Evolutionary conservation across 2,113 vertebrate genomes (phyloP).

Genomic region (Rafetus swinhoei): DNA sequence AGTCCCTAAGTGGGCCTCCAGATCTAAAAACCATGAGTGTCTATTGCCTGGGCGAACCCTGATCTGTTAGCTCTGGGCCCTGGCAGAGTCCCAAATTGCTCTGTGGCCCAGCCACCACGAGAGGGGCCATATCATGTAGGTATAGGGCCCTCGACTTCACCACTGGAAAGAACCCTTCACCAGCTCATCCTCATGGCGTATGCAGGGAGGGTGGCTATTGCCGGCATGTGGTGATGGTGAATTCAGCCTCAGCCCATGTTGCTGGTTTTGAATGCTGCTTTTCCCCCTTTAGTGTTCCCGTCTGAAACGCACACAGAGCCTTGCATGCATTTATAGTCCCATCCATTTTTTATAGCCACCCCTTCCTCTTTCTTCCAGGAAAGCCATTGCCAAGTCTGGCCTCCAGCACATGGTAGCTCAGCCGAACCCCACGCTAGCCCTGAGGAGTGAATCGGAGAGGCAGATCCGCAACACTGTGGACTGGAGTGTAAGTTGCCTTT

Average conservation of each 20-base stretch:
- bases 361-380: conserved; percentile 81
- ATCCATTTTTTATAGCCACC: conserved; percentile 15
- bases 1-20: neutral
- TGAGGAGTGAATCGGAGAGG: conserved; percentile 81
- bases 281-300: neutral
- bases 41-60: neutral
- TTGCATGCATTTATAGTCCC: neutral
- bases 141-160: neutral
- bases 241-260: neutral
- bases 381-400: conserved; percentile 94
- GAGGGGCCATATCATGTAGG: neutral
- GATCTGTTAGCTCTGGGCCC: neutral
- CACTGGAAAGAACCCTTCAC: neutral
- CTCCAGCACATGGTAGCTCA: conserved; percentile 88
- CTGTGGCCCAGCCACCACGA: neutral
- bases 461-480: conserved; percentile 89
- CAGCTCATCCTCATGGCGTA: neutral
- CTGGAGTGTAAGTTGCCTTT: conserved; percentile 89
- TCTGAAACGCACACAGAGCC: neutral
- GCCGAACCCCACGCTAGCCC: conserved; percentile 77
- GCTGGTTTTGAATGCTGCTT: neutral
- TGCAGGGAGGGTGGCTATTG: neutral
- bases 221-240: rapidly evolving
- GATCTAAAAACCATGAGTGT: neutral
- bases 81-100: neutral